Evolutionary conservation across 92 coral and sea anemone species (phyloP).

Genomic region (Epizoanthus stellaris): DNA sequence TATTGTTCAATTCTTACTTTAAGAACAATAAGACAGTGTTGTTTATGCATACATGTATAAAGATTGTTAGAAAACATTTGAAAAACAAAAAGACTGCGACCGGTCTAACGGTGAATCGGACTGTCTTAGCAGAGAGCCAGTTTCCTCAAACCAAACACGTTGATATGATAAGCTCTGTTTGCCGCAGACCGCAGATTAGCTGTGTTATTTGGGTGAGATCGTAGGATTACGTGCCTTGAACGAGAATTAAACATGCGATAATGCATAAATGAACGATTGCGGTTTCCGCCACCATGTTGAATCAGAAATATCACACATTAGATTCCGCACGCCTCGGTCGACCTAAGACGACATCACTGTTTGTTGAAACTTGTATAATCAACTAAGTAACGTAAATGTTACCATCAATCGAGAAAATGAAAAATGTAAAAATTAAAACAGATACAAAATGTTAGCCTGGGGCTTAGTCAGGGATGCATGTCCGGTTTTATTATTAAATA

Average conservation of each 20-base stretch:
- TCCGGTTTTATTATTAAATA: not conserved
- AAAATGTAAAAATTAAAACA: not conserved
- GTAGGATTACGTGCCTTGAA: conserved; percentile 12
- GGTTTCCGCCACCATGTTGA: conserved; percentile 7
- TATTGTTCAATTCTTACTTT: too few species aligned
- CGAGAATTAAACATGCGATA: conserved; percentile 19
- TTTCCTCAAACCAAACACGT: not conserved
- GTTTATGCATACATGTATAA: too few species aligned
- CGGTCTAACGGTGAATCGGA: too few species aligned
- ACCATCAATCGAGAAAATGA: not conserved
- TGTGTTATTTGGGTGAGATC: not conserved
- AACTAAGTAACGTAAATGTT: not conserved
- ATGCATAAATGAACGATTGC: conserved; percentile 11
- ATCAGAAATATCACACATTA: not conserved
- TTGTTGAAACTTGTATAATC: not conserved
- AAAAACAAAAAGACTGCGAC: too few species aligned
- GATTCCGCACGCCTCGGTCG: too few species aligned
- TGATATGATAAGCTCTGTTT: too few species aligned
- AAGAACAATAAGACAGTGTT: too few species aligned
- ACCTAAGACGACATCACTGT: not conserved
- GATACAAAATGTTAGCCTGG: not conserved
- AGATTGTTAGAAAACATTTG: too few species aligned
- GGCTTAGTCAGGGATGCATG: not conserved
- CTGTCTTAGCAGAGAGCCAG: not conserved
- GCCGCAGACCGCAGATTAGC: too few species aligned